phyloP scores from a whole-genome alignment of 2,113 vertebrate species.

The Colossoma macropomum region DNA sequence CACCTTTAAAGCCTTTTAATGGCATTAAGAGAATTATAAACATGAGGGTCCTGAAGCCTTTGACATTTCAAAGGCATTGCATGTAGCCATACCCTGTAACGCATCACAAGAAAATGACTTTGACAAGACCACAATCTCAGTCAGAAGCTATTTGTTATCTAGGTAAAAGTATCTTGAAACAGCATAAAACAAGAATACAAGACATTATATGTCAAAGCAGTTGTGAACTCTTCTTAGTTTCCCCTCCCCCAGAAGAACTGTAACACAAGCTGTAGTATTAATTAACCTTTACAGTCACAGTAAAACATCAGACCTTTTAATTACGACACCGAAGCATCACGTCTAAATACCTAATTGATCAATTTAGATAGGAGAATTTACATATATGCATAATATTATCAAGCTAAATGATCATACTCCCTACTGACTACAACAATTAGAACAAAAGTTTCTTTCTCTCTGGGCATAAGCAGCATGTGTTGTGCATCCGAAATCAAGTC shows the following conservation, averaged over 20 bases:
- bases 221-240: background rate
- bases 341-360: conserved; percentile 73
- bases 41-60: conserved; percentile 60
- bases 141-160: conserved; percentile 70
- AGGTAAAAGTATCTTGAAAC: conserved; percentile 53
- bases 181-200: conserved; percentile 55
- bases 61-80: conserved; percentile 57
- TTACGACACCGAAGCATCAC: conserved; percentile 75
- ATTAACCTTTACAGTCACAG: conserved; percentile 79
- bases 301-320: conserved; percentile 80
- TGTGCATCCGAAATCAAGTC: conserved; percentile 74
- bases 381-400: conserved; percentile 82
- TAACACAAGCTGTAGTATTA: conserved; percentile 54
- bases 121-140: conserved; percentile 74
- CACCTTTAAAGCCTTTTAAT: conserved; percentile 70
- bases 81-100: conserved; percentile 66
- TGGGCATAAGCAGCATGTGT: conserved; percentile 63
- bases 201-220: conserved; percentile 26
- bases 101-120: conserved; percentile 70
- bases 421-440: conserved; percentile 78
- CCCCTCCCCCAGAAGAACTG: background rate
- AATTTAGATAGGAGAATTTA: conserved; percentile 81
- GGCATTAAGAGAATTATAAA: conserved; percentile 66
- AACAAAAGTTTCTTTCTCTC: conserved; percentile 69
- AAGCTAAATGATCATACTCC: conserved; percentile 74